phyloP scores from a whole-genome alignment of 2,888 invertebrate genomes.

The Torymus tubicola region DNA sequence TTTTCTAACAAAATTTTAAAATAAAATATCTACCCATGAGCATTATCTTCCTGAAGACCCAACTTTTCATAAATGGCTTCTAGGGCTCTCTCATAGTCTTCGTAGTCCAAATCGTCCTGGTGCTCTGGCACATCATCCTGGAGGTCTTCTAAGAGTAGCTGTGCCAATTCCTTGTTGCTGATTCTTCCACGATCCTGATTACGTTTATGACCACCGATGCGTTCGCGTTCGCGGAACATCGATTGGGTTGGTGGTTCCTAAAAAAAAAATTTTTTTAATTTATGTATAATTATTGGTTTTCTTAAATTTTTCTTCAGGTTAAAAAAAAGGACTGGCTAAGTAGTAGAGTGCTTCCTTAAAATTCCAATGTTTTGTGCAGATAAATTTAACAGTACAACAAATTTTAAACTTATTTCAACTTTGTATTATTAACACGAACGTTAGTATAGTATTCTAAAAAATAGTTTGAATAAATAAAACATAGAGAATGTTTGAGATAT shows the following conservation, averaged over 20 bases:
- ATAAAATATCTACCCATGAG: conserved; percentile 61
- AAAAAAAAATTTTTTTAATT: not conserved
- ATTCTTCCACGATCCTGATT: conserved; percentile 40
- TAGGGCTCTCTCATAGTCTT: conserved; percentile 63
- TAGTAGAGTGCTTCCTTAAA: too few species aligned
- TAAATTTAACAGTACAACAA: too few species aligned
- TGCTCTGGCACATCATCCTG: conserved; percentile 62
- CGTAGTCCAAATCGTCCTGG: conserved; percentile 59
- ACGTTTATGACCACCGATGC: conserved; percentile 64
- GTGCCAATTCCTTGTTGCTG: conserved; percentile 61
- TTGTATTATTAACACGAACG: too few species aligned
- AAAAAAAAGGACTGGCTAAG: too few species aligned
- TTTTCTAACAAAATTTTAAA: not conserved
- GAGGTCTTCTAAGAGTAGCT: conserved; percentile 63
- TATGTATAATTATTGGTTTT: not conserved
- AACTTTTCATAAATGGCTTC: conserved; percentile 64
- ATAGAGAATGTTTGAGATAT: too few species aligned
- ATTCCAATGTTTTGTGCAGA: too few species aligned
- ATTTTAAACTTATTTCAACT: too few species aligned
- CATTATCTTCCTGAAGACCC: conserved; percentile 56
- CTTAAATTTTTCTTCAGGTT: not conserved
- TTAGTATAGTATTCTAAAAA: too few species aligned
- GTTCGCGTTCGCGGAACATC: conserved; percentile 67
- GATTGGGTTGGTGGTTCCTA: conserved; percentile 62
- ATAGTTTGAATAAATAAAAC: too few species aligned